These are phyloP conservation scores for Cheirogaleus major DNA, from an alignment of 2,797 vertebrate genomes.

Conservation along the genomic window DNA sequence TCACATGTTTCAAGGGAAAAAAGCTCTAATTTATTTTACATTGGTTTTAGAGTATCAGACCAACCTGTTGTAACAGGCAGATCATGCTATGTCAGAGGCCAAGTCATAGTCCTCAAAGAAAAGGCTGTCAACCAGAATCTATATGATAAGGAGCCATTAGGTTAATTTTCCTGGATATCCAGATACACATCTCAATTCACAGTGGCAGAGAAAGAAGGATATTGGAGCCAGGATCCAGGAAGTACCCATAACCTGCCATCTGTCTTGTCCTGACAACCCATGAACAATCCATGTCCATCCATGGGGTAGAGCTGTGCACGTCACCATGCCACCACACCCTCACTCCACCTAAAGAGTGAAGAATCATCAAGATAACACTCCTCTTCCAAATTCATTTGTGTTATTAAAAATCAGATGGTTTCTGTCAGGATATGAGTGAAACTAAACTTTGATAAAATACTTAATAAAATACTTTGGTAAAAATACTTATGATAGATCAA, in stretches of 20 bases:
- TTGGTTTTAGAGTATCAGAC: background rate
- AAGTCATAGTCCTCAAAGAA: background rate
- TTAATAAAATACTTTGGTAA: too few relatives aligned
- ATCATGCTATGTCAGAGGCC: background rate
- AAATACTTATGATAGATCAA: background rate
- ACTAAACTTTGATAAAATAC: background rate
- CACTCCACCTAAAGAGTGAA: background rate
- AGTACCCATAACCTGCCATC: background rate
- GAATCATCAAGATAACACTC: background rate
- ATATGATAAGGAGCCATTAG: background rate
- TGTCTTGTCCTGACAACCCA: background rate
- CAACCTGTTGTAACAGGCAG: background rate
- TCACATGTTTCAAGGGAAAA: background rate
- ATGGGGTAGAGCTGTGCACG: background rate
- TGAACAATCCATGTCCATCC: background rate
- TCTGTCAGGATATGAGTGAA: background rate
- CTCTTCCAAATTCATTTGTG: background rate
- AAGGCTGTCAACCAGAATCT: background rate
- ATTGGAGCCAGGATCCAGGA: background rate
- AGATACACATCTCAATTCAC: background rate
- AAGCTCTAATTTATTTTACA: background rate
- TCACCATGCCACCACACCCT: background rate
- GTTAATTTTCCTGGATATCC: background rate
- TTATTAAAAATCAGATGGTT: slow-evolving; percentile 25
- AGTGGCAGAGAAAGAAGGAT: background rate